Percentiles rank a stretch among this genome's conserved stretches.
Conservation (phyloP, 2,113 vertebrate species). For the Istiophorus platypterus region DNA sequence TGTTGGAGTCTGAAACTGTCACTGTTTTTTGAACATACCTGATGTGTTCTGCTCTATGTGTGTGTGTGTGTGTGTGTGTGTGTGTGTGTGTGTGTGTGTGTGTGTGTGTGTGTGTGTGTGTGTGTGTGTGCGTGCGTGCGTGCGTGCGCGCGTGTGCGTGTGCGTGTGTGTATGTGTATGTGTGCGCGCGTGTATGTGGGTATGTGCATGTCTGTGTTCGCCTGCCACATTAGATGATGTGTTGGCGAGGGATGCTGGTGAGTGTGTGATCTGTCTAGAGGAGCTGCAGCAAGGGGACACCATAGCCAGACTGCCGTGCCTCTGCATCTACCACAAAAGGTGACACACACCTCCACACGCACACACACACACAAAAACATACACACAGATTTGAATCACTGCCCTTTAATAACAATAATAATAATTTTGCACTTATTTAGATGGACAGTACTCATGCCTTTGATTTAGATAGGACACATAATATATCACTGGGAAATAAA, state of each 20-base stretch:
- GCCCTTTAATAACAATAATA: too few species aligned
- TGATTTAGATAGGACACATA: constrained; percentile 35
- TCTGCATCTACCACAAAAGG: constrained; percentile 99
- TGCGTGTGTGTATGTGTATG: constrained; percentile 21
- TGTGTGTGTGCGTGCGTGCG: neutral
- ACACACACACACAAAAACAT: constrained; percentile 37
- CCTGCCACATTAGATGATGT: constrained; percentile 90
- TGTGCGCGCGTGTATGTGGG: too few species aligned
- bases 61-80: neutral
- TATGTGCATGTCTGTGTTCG: constrained; percentile 30
- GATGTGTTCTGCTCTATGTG: constrained; percentile 38
- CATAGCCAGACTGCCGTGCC: constrained; percentile 99
- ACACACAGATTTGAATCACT: constrained; percentile 28
- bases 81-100: constrained; percentile 40
- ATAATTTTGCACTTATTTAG: constrained; percentile 55
- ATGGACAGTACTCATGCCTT: constrained; percentile 11
- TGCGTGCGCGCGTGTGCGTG: constrained; percentile 42
- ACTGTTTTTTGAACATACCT: constrained; percentile 54
- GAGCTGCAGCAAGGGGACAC: constrained; percentile 98
- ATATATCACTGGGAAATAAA: constrained; percentile 8
- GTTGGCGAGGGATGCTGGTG: constrained; percentile 96
- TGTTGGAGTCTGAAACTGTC: constrained; percentile 27
- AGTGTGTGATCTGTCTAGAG: constrained; percentile 99
- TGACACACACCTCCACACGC: constrained; percentile 69
- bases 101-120: neutral